phyloP scores from a whole-genome alignment of 2,888 invertebrate genomes.

The Zygaena filipendulae region DNA sequence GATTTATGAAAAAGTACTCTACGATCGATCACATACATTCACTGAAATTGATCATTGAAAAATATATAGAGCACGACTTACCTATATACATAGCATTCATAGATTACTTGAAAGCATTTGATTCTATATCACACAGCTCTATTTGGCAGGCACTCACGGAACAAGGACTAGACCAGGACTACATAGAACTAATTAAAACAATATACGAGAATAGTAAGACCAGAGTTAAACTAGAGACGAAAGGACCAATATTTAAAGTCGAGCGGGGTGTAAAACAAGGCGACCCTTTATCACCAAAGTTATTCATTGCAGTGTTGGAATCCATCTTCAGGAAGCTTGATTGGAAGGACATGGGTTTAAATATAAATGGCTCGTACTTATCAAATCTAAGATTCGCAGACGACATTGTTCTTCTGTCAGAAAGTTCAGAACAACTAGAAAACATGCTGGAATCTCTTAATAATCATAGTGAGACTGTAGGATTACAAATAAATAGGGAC shows the following conservation, averaged over 20 bases:
- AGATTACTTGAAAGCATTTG: slow-evolving; percentile 12
- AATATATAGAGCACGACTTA: slow-evolving; percentile 5
- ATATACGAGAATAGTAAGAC: slow-evolving; percentile 2
- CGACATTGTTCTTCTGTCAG: too few relatives aligned
- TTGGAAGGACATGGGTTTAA: too few relatives aligned
- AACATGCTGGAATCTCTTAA: too few relatives aligned
- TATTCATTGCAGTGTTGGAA: too few relatives aligned
- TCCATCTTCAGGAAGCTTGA: too few relatives aligned
- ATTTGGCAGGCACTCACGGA: too few relatives aligned
- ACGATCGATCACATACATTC: slow-evolving; percentile 9
- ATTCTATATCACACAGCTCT: slow-evolving; percentile 4
- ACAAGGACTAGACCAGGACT: slow-evolving; percentile 5
- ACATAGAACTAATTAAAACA: background rate
- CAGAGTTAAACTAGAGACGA: too few relatives aligned
- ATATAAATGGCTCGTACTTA: too few relatives aligned
- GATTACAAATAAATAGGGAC: too few relatives aligned
- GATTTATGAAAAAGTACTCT: slow-evolving; percentile 8
- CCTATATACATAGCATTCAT: slow-evolving; percentile 5
- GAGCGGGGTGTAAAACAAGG: slow-evolving; percentile 5
- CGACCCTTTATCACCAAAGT: slow-evolving; percentile 3
- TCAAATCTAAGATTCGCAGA: too few relatives aligned
- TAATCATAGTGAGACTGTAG: too few relatives aligned
- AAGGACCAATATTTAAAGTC: slow-evolving; percentile 2
- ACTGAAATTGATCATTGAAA: slow-evolving; percentile 9
- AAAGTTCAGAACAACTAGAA: too few relatives aligned